phyloP scores from a whole-genome alignment of 2,113 vertebrate species.

The Cephalopholis sonnerati region DNA sequence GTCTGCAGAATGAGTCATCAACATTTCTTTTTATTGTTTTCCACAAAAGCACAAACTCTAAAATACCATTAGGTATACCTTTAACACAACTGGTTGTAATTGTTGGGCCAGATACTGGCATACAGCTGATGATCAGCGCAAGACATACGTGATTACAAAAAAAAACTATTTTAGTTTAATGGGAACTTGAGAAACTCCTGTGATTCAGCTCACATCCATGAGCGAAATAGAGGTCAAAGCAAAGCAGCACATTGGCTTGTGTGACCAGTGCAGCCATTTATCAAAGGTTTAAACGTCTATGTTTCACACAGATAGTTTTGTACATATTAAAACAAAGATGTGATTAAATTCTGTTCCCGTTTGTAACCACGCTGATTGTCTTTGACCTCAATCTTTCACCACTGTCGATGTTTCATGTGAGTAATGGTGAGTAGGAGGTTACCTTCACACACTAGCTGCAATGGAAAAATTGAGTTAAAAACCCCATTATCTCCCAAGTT shows the following conservation, averaged over 20 bases:
- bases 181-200: background rate
- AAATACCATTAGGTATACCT: no score
- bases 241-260: slow-evolving; percentile 11
- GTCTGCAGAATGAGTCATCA: no score
- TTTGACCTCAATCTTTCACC: slow-evolving; percentile 32
- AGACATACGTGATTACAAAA: no score
- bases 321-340: slow-evolving; percentile 40
- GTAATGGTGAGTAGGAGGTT: slow-evolving; percentile 27
- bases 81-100: no score
- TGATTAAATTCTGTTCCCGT: slow-evolving; percentile 54
- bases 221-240: slow-evolving; percentile 41
- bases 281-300: slow-evolving; percentile 44
- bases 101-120: no score
- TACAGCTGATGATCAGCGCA: no score
- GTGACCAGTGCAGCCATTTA: slow-evolving; percentile 37
- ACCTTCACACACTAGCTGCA: slow-evolving; percentile 7
- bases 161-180: no score
- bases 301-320: slow-evolving; percentile 30
- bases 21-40: no score
- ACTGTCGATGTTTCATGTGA: slow-evolving; percentile 35
- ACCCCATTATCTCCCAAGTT: slow-evolving; percentile 11
- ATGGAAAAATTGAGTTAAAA: background rate
- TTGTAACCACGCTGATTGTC: slow-evolving; percentile 41
- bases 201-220: slow-evolving; percentile 58
- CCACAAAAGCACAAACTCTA: no score